Evolutionary conservation across 2,113 vertebrate genomes (phyloP).

Genomic region (Epinephelus moara): DNA sequence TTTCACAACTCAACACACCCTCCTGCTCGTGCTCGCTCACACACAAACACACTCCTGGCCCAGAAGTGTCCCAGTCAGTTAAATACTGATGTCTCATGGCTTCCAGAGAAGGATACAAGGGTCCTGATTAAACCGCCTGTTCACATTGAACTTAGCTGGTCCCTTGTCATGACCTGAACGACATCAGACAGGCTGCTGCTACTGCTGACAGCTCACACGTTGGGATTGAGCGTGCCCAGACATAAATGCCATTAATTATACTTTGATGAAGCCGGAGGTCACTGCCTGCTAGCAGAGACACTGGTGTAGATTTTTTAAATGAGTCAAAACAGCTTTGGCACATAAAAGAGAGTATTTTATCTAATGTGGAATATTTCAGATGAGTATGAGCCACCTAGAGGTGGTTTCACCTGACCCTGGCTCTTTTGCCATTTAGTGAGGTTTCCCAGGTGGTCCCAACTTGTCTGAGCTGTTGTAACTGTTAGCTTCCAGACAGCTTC

Average conservation of each 20-base stretch:
- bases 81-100: not conserved
- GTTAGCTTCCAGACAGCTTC: conserved; percentile 15
- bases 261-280: conserved; percentile 41
- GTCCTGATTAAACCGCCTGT: conserved; percentile 15
- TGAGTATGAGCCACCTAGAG: not conserved
- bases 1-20: conserved; percentile 17
- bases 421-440: conserved; percentile 38
- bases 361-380: conserved; percentile 20
- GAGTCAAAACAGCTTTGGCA: conserved; percentile 15
- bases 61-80: conserved; percentile 47
- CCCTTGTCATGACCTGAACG: not conserved
- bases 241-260: conserved; percentile 26
- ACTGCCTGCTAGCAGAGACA: not conserved
- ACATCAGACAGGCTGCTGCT: not conserved
- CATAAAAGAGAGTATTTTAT: conserved; percentile 28
- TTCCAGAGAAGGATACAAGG: not conserved
- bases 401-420: conserved; percentile 32
- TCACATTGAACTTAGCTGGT: not conserved
- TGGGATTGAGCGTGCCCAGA: conserved; percentile 5
- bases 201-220: not conserved
- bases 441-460: conserved; percentile 5
- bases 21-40: not conserved
- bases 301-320: not conserved
- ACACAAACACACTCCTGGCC: conserved; percentile 22
- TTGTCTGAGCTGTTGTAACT: conserved; percentile 7